Conservation (phyloP, 2,113 vertebrate genomes). For the Mola mola region DNA sequence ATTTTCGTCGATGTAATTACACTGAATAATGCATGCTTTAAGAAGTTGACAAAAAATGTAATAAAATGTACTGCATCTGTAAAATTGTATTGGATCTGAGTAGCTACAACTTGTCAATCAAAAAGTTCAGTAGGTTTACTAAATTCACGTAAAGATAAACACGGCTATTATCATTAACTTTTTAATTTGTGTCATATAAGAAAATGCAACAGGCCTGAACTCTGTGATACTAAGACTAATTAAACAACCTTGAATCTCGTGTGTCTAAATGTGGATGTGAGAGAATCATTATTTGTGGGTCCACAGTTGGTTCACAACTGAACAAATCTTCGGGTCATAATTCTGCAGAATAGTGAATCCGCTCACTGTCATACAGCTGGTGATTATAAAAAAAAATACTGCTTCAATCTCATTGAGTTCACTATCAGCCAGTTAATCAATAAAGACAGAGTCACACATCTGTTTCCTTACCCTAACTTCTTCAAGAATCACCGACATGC, state of each 20-base stretch:
- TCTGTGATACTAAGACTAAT: constrained; percentile 34
- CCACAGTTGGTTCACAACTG: constrained; percentile 46
- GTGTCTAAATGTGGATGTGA: constrained; percentile 39
- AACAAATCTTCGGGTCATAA: constrained; percentile 53
- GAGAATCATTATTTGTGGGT: constrained; percentile 50
- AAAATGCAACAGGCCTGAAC: constrained; percentile 14
- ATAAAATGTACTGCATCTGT: too few species aligned
- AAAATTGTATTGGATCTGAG: too few species aligned
- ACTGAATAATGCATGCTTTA: too few species aligned
- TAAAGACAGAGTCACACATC: constrained; percentile 4
- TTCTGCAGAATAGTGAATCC: constrained; percentile 30
- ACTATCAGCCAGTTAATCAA: constrained; percentile 14
- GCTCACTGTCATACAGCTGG: constrained; percentile 31
- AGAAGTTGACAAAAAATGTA: too few species aligned
- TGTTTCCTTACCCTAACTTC: too few species aligned
- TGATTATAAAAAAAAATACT: constrained; percentile 24
- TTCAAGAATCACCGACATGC: too few species aligned
- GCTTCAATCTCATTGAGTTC: constrained; percentile 6
- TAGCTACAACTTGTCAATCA: too few species aligned
- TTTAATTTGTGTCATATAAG: background rate
- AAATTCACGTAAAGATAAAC: background rate
- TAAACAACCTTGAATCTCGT: constrained; percentile 36
- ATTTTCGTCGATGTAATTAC: too few species aligned
- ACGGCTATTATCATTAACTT: background rate
- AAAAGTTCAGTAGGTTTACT: too few species aligned